Percentiles rank a stretch among this genome's conserved stretches.
These are phyloP conservation scores for Chloropsis hardwickii DNA, from an alignment of 2,113 vertebrate genomes.

Conservation along the genomic window DNA sequence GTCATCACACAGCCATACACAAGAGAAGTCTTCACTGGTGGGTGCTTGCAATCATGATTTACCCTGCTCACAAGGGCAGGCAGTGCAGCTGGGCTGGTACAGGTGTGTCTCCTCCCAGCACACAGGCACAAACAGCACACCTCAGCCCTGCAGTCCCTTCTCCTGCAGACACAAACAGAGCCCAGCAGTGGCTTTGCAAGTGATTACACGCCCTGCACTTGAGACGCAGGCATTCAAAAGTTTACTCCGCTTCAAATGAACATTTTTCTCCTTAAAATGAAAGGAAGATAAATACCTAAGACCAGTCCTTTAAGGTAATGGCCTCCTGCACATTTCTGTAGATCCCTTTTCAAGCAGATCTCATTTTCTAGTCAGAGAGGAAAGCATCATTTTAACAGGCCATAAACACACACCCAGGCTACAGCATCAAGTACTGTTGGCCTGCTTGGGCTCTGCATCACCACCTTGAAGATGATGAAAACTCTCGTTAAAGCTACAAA, in stretches of 20 bases:
- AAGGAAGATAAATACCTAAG: not conserved
- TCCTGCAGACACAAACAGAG: not conserved
- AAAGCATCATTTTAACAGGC: slow-evolving; percentile 16
- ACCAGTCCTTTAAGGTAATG: not conserved
- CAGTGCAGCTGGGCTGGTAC: not conserved
- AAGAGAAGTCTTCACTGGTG: not conserved
- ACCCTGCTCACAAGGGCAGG: accelerated
- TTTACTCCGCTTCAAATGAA: not conserved
- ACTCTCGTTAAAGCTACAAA: not conserved
- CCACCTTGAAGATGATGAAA: not conserved
- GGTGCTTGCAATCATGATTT: not conserved
- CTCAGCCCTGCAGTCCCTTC: not conserved
- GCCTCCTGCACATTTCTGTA: not conserved
- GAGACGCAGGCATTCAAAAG: not conserved
- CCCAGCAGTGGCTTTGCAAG: not conserved
- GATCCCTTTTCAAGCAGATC: not conserved
- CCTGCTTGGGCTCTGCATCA: not conserved
- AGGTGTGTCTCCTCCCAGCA: not conserved
- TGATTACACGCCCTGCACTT: accelerated
- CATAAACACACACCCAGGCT: not conserved
- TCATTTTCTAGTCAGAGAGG: not conserved
- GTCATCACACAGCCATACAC: not conserved
- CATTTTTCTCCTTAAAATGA: not conserved
- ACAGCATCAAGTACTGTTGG: not conserved
- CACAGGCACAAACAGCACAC: not conserved